Evolutionary conservation across 1,140 invertebrate genomes (phyloP).

Genomic region (Metopolophium dirhodum): DNA sequence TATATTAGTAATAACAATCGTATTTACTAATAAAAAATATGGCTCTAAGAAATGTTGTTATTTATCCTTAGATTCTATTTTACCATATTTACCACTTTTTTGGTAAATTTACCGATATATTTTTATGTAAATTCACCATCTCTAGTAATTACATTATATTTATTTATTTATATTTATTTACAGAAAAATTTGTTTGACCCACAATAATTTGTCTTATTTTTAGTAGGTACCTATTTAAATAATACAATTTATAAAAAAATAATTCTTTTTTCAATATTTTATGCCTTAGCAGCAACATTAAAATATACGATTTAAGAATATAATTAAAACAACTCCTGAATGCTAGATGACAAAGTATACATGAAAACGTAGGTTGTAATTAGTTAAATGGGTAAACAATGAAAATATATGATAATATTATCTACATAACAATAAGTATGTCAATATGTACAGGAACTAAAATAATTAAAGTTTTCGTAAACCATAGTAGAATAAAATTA

Average conservation of each 20-base stretch:
- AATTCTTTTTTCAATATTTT: background rate
- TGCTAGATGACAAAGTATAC: background rate
- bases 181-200: background rate
- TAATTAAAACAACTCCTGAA: background rate
- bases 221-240: background rate
- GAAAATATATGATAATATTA: background rate
- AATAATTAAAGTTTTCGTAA: background rate
- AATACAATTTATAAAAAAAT: background rate
- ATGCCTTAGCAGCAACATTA: background rate
- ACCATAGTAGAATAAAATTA: background rate
- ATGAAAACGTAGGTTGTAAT: background rate
- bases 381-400: background rate
- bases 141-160: background rate
- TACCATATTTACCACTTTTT: no score
- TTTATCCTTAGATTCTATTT: no score
- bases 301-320: background rate
- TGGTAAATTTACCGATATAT: no score
- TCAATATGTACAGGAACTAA: background rate
- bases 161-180: background rate
- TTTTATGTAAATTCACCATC: no score
- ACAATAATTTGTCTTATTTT: background rate
- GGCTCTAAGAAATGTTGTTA: no score
- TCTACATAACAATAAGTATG: background rate
- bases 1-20: no score
- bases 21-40: no score